Conservation (phyloP, 2,113 vertebrate species). For the Apodemus sylvaticus region DNA sequence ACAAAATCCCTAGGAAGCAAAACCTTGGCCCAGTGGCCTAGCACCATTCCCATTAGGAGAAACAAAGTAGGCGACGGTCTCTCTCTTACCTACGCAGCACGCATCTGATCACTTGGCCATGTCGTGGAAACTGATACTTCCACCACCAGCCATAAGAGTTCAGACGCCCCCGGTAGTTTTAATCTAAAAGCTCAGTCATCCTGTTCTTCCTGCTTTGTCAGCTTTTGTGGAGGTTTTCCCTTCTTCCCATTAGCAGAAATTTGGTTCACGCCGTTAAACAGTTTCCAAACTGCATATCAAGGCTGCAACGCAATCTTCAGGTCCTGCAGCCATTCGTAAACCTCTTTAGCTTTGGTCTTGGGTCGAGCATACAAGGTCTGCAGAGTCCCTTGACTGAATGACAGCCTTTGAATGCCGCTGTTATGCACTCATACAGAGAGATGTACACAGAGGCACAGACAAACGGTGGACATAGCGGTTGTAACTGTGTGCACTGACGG, state of each 20-base stretch:
- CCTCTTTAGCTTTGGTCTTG: conserved; percentile 62
- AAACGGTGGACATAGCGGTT: conserved; percentile 75
- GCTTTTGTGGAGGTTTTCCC: conserved; percentile 80
- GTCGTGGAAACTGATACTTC: conserved; percentile 73
- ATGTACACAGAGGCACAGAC: conserved; percentile 71
- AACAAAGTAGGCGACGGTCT: not conserved
- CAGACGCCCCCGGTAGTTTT: conserved; percentile 73
- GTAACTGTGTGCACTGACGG: conserved; percentile 79
- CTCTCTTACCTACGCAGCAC: conserved; percentile 74
- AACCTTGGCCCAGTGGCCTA: not conserved
- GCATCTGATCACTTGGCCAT: conserved; percentile 77
- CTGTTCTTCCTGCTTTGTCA: conserved; percentile 85
- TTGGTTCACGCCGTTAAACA: conserved; percentile 69
- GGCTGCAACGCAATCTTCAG: conserved; percentile 71
- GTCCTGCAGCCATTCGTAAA: conserved; percentile 71
- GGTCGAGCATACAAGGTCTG: conserved; percentile 72
- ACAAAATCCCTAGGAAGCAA: conserved; percentile 58
- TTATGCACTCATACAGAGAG: conserved; percentile 65
- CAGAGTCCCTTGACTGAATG: conserved; percentile 75
- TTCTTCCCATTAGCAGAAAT: conserved; percentile 75
- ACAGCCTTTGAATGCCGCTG: conserved; percentile 75
- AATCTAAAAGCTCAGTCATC: conserved; percentile 81
- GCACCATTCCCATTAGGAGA: conserved; percentile 51
- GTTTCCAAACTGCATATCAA: conserved; percentile 64
- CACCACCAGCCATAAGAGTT: conserved; percentile 66